phyloP scores from a whole-genome alignment of 1,140 invertebrate species.

The Hesperophylax magnus region DNA sequence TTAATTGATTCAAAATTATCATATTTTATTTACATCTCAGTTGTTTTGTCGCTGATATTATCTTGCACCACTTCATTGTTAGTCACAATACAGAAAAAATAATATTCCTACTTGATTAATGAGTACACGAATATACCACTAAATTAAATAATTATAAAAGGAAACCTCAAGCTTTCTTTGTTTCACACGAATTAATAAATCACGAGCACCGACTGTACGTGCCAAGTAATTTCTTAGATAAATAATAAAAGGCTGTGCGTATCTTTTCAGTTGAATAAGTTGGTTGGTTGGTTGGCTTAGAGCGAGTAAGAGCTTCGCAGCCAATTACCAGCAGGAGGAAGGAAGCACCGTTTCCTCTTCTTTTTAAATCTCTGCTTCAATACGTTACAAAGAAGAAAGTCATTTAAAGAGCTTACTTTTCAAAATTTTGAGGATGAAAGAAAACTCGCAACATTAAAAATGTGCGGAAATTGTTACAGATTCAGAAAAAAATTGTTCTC shows the following conservation, averaged over 20 bases:
- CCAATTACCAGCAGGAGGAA: conserved; percentile 36
- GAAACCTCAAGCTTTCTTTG: too few relatives aligned
- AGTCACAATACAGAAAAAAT: too few relatives aligned
- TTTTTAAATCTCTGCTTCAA: conserved; percentile 40
- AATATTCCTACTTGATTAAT: too few relatives aligned
- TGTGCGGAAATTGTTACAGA: not conserved
- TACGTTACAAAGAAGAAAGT: conserved; percentile 42
- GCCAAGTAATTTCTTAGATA: not conserved
- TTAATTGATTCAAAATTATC: too few relatives aligned
- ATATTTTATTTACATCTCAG: too few relatives aligned
- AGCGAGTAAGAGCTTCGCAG: conserved; percentile 6
- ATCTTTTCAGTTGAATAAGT: conserved; percentile 10
- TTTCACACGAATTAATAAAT: too few relatives aligned
- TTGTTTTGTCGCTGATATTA: too few relatives aligned
- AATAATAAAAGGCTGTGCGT: conserved; percentile 21
- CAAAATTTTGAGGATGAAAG: conserved; percentile 23
- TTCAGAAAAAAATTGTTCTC: not conserved
- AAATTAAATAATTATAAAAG: too few relatives aligned
- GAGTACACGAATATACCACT: too few relatives aligned
- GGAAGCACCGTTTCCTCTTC: conserved; percentile 34
- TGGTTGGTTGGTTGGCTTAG: not conserved
- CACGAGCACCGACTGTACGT: too few relatives aligned
- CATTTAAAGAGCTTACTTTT: conserved; percentile 36
- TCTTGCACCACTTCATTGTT: too few relatives aligned
- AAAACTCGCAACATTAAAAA: conserved; percentile 17